phyloP scores from a whole-genome alignment of 2,113 vertebrate species.

The Scalopus aquaticus region DNA sequence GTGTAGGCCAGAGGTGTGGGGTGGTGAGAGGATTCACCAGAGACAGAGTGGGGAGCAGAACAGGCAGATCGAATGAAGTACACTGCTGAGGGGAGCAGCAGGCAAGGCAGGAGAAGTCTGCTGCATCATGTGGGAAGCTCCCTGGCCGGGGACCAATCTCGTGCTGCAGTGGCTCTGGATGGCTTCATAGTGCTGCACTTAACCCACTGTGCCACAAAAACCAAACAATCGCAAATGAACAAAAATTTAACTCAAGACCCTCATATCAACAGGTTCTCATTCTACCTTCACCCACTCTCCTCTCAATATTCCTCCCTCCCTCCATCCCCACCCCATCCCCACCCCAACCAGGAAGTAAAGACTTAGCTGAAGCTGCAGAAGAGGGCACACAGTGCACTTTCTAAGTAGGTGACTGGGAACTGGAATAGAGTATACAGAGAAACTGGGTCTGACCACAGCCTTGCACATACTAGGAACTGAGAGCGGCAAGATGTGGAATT shows the following conservation, averaged over 20 bases:
- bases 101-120: too few relatives aligned
- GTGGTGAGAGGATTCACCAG: too few relatives aligned
- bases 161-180: too few relatives aligned
- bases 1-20: too few relatives aligned
- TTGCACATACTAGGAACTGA: conserved; percentile 85
- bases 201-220: conserved; percentile 81
- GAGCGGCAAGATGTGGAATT: conserved; percentile 81
- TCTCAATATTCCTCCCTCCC: conserved; percentile 60
- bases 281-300: conserved; percentile 79
- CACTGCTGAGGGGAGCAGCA: too few relatives aligned
- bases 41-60: too few relatives aligned
- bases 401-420: conserved; percentile 81
- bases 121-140: too few relatives aligned
- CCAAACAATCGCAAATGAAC: conserved; percentile 84
- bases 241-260: conserved; percentile 84
- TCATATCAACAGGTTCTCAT: conserved; percentile 90
- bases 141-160: too few relatives aligned
- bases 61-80: too few relatives aligned
- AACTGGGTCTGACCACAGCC: conserved; percentile 85
- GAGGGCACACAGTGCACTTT: conserved; percentile 84
- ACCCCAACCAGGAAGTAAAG: conserved; percentile 80
- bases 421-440: conserved; percentile 86
- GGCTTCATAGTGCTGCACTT: too few relatives aligned
- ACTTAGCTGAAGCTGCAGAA: conserved; percentile 79
- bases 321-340: conserved; percentile 45